Conservation (phyloP, 2,797 vertebrate genomes). For the Aythya fuligula region DNA sequence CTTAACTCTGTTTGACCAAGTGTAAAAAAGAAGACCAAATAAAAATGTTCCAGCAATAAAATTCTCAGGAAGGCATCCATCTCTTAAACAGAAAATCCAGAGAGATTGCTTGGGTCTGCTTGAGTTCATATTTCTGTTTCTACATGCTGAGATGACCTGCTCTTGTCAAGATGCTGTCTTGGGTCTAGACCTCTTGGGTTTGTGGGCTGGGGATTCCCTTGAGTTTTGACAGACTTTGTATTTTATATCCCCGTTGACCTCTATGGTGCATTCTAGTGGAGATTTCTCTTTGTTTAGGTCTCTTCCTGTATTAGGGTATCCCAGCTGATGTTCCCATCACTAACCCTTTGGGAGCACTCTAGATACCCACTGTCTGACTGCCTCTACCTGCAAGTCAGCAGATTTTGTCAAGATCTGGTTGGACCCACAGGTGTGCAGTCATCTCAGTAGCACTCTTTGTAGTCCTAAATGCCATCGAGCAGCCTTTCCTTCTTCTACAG, state of each 20-base stretch:
- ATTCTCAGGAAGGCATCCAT: neutral
- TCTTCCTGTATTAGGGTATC: neutral
- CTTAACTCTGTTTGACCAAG: constrained; percentile 30
- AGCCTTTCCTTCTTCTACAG: neutral
- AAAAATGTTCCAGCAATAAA: neutral
- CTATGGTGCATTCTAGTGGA: neutral
- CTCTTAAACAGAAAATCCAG: constrained; percentile 10
- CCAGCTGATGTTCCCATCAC: neutral
- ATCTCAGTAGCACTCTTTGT: neutral
- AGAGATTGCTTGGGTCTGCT: neutral
- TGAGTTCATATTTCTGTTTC: constrained; percentile 4
- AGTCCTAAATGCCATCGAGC: neutral
- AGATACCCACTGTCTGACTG: neutral
- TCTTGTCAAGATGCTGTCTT: neutral
- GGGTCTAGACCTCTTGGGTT: neutral
- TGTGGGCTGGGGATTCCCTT: neutral
- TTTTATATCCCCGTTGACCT: neutral
- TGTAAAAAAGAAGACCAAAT: neutral
- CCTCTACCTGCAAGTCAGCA: neutral
- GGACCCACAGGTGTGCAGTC: neutral
- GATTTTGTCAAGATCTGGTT: neutral
- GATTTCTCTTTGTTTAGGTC: neutral
- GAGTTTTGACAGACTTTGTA: neutral
- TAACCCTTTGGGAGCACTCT: neutral
- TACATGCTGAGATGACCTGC: neutral